Evolutionary conservation across 1,140 invertebrate genomes (phyloP).

Genomic region (Andricus grossulariae): DNA sequence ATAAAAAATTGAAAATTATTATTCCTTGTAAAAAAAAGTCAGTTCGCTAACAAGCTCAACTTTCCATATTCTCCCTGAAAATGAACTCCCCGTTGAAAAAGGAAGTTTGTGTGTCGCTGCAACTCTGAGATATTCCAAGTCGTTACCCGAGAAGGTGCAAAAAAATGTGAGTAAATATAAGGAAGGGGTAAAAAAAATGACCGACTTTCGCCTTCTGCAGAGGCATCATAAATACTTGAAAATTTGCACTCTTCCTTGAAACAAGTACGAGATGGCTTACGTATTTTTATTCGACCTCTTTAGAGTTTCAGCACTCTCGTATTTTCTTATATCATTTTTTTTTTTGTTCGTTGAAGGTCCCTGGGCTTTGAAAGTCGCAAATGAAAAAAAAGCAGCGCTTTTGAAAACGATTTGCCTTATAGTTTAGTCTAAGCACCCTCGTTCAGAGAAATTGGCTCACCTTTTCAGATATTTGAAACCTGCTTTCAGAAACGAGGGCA

Average conservation of each 20-base stretch:
- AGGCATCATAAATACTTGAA: neutral
- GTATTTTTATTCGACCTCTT: conserved; percentile 15
- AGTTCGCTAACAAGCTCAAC: too few species aligned
- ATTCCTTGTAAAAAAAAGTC: too few species aligned
- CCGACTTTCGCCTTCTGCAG: neutral
- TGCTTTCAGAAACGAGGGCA: conserved; percentile 33
- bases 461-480: conserved; percentile 39
- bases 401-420: conserved; percentile 31
- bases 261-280: neutral
- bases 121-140: neutral
- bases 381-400: conserved; percentile 15
- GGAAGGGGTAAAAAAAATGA: neutral
- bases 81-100: too few species aligned
- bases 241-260: neutral
- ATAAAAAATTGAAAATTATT: too few species aligned
- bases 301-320: neutral
- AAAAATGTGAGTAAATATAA: neutral
- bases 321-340: conserved; percentile 9
- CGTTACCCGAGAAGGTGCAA: neutral
- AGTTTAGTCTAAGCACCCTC: conserved; percentile 15
- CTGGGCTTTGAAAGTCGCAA: conserved; percentile 2
- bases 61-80: too few species aligned
- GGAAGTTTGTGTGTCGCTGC: neutral
- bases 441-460: conserved; percentile 41
- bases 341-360: conserved; percentile 28